Evolutionary conservation across 1,140 invertebrate genomes (phyloP).

Genomic region (Brachionus plicatilis): DNA sequence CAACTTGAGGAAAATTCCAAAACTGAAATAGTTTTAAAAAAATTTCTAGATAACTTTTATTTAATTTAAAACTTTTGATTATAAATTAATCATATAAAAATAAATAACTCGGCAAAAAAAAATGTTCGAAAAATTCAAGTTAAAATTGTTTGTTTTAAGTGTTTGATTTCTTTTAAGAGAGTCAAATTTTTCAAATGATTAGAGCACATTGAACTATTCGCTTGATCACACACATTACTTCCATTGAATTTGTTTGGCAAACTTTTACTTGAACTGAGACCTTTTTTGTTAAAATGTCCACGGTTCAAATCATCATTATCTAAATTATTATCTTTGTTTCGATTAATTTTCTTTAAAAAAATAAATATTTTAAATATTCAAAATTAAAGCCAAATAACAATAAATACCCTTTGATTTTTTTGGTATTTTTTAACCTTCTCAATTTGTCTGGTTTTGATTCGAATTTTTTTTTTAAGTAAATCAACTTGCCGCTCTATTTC

Average conservation of each 20-base stretch:
- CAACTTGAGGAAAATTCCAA: neutral
- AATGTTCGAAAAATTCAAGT: neutral
- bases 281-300: neutral
- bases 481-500: neutral
- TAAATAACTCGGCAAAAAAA: neutral
- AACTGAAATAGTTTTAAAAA: neutral
- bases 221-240: neutral
- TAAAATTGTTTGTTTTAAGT: neutral
- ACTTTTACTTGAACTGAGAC: neutral
- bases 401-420: neutral
- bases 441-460: conserved; percentile 1
- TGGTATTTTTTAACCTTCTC: conserved; percentile 3
- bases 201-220: neutral
- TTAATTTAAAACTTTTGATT: neutral
- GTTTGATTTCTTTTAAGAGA: conserved; percentile 8
- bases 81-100: neutral
- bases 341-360: neutral
- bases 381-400: neutral
- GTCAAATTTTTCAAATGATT: neutral
- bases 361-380: neutral
- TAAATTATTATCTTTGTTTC: neutral
- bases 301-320: neutral
- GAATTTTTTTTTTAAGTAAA: neutral
- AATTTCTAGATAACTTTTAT: neutral
- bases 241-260: neutral